These are phyloP conservation scores for Oryctes rhinoceros DNA, from an alignment of 1,140 invertebrate genomes.

Conservation along the genomic window DNA sequence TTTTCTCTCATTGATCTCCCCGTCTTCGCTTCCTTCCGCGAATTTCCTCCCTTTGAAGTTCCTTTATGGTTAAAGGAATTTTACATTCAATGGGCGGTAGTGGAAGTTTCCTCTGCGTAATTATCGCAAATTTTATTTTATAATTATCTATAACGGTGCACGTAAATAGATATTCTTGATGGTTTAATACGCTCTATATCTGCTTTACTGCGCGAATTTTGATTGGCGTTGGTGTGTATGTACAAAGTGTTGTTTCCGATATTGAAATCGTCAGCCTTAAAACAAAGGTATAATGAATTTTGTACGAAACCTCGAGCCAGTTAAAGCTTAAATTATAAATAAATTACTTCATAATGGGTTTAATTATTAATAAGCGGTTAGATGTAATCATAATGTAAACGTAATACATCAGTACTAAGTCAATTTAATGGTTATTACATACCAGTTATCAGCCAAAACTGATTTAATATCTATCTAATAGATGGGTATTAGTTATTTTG, in stretches of 20 bases:
- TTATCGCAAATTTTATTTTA: constrained; percentile 6
- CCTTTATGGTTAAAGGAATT: neutral
- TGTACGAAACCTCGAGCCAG: too few relatives aligned
- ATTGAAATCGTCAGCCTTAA: too few relatives aligned
- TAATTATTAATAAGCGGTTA: too few relatives aligned
- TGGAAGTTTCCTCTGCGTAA: neutral
- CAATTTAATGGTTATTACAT: too few relatives aligned
- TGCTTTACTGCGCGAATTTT: neutral
- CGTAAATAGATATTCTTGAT: neutral
- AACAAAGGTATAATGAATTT: too few relatives aligned
- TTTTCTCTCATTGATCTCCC: neutral
- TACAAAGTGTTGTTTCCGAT: neutral
- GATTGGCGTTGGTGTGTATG: neutral
- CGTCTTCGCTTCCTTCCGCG: neutral
- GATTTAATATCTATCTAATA: too few relatives aligned
- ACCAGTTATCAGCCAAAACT: too few relatives aligned
- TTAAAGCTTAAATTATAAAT: too few relatives aligned
- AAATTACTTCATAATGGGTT: too few relatives aligned
- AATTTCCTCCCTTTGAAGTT: neutral
- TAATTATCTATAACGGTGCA: neutral
- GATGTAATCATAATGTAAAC: too few relatives aligned
- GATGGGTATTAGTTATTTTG: too few relatives aligned
- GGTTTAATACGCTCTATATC: neutral
- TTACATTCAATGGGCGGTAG: constrained; percentile 2
- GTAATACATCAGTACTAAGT: too few relatives aligned